phyloP scores from a whole-genome alignment of 2,888 invertebrate genomes.

The Stratiomys singularior region DNA sequence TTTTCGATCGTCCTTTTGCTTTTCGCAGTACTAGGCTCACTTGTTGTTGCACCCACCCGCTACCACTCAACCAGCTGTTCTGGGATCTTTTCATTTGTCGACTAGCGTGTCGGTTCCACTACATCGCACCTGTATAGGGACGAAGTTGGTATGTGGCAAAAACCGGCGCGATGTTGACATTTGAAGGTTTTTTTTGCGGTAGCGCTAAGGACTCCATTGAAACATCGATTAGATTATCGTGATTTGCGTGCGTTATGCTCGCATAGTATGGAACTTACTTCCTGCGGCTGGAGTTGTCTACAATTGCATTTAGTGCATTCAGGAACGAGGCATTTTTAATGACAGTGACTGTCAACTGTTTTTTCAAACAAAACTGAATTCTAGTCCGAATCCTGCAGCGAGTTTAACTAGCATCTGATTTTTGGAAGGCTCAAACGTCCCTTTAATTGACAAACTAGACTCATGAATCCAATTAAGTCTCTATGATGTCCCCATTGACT shows the following conservation, averaged over 20 bases:
- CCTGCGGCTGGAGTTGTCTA: background rate
- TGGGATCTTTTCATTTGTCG: background rate
- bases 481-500: too few species aligned
- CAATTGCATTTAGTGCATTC: constrained; percentile 1
- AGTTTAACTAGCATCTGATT: too few species aligned
- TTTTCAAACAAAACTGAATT: too few species aligned
- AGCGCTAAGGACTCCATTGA: constrained; percentile 17
- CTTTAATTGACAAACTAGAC: too few species aligned
- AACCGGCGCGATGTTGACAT: background rate
- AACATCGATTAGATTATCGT: constrained; percentile 21
- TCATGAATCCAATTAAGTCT: too few species aligned
- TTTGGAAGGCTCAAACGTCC: too few species aligned
- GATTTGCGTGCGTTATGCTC: background rate
- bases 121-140: background rate
- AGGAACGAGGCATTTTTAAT: background rate
- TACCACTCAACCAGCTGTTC: background rate
- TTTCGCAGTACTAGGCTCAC: background rate
- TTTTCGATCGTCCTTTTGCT: background rate
- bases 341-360: background rate
- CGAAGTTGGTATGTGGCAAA: background rate
- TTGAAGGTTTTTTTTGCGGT: background rate
- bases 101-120: background rate
- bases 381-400: too few species aligned
- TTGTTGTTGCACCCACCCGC: background rate
- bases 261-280: background rate